Base-by-base conservation (phyloP, 1,140 invertebrate species). In the Coelopa frigida region DNA sequence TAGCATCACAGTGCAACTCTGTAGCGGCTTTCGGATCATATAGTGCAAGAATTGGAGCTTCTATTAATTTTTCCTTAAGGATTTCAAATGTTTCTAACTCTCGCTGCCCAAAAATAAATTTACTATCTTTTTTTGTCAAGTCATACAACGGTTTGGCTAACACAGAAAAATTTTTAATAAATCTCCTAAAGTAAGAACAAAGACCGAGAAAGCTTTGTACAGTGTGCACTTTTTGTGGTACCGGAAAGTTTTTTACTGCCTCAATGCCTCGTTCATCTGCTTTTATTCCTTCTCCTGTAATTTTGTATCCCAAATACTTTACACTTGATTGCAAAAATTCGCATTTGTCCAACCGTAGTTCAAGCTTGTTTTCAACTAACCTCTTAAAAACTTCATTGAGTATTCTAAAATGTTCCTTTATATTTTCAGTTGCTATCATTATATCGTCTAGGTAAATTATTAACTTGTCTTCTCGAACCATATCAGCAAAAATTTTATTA, bases 1-100 rank as follows among this genome's bases (percentile, higher is more conserved):
- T 60, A 57, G 4, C 61, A 63, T 60, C 61, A 8, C 59, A 48
- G 38, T 48, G 46, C 12, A 48, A 24, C 21, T 48, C 47, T 3
- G 47, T 49, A 7, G 35, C 40, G 18, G 36, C 40, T 5, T 43
- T 49, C 0, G 47, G 47, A 26, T 37, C 22, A 31, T 49, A 49
- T 15, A 48, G 17, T 3, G 46, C 46, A 24, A 42, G 21, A 24
- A 48, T 43, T 12, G 46, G 46, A 11, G 45, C 24, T 37, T 39
- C 20, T 14, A 32, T 17, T 21, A 47, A 27, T 14, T 47, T 40
- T 26, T 20, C 22, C 21, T 47, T 47, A 2, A 47, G 29, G 10
- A 18, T 47, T n/a, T 40, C 36, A 22, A 47, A 47, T 22, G 15
- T 20, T 17, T 40, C 24, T 12, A 39, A 17, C 29, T 58, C 44